Evolutionary conservation across 2,888 invertebrate genomes (phyloP), one percentile per base, ranked within the genome.

Genomic region (Euplagia quadripunctaria): DNA sequence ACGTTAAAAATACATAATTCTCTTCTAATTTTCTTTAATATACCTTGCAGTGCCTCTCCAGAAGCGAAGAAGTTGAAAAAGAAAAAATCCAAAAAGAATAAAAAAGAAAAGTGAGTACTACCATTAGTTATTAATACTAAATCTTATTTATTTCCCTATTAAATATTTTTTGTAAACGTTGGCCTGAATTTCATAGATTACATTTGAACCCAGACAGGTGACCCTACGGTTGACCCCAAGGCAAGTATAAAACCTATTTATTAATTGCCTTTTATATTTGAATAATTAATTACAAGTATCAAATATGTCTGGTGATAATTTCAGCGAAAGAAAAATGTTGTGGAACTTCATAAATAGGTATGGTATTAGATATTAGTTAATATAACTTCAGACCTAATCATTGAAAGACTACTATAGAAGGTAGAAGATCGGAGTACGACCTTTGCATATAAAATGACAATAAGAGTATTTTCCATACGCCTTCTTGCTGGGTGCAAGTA

Each of bases 61-160:
- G 98, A 98, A 87, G 96, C 97, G 46, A 98, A 97, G 92, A 97
- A 97, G 88, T 95, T 97, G 79, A 98, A 98, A 94, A 98, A 97
- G 96, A 98, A 98, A 94, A 98, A 97, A 90, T 97, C 97, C 0
- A 98, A 98, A 92, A 97, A 97, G 93, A 97, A 97, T 89, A 97
- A 97, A 92, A 97, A 97, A 92, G 97, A 97, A 84, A 97, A 97
- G 97, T 97, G 95, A 96, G 96, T 96, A 90, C 78, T 51, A 17
- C 16, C 43, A 52, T 42, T 20, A 51, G 0, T 41, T n/a, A 65
- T 49, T 70, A n/a, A 12, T 64, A 41, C 72, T 69, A 17, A 43
- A 58, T 71, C 76, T 76, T 80, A 76, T 77, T 81, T 78, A 66
- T 72, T 72, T 70, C 80, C 76, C 43, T 77, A 73, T 76, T 69